phyloP scores from a whole-genome alignment of 2,888 invertebrate genomes.

The Pteria penguin region DNA sequence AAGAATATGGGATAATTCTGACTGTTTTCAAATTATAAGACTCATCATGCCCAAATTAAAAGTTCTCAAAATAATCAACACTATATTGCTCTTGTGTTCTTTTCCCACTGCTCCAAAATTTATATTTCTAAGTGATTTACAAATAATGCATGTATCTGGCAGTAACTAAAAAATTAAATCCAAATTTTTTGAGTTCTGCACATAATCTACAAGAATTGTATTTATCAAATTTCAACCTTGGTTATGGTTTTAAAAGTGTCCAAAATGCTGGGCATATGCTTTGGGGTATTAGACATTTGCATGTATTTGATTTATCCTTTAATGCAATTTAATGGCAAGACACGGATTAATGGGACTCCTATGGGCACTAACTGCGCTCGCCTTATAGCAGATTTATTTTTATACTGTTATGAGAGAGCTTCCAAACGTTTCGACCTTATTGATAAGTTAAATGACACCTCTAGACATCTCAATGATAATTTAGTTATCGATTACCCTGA shows the following conservation, averaged over 20 bases:
- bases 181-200: background rate
- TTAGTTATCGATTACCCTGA: too few species aligned
- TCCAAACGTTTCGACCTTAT: too few species aligned
- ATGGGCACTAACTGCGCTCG: too few species aligned
- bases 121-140: background rate
- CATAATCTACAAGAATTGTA: background rate
- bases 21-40: background rate
- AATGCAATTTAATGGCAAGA: too few species aligned
- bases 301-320: background rate
- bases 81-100: background rate
- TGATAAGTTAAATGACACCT: too few species aligned
- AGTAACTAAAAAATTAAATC: background rate
- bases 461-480: too few species aligned
- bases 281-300: background rate
- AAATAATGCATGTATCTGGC: background rate
- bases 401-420: too few species aligned
- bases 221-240: background rate
- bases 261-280: background rate
- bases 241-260: background rate
- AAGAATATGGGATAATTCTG: too few species aligned
- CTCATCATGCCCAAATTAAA: background rate
- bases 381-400: too few species aligned
- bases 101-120: background rate
- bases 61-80: background rate
- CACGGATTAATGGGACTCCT: too few species aligned